Conservation (phyloP, 1,140 invertebrate species). For the Drosophila mayri region DNA sequence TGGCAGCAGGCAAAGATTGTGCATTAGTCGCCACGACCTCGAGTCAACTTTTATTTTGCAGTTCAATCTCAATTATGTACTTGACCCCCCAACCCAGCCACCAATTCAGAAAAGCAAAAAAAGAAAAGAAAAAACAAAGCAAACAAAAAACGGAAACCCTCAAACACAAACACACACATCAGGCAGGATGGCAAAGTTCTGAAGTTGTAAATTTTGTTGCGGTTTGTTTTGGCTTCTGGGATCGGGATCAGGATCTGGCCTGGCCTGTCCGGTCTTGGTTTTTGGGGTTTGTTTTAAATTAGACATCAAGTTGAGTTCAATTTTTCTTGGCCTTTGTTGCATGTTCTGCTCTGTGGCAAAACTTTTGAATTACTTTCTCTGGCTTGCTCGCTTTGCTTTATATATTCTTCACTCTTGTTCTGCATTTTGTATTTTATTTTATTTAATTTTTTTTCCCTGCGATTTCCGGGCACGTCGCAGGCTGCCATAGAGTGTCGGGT, state of each 20-base stretch:
- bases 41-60: slow-evolving; percentile 53
- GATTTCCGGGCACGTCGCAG: slow-evolving; percentile 15
- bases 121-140: background rate
- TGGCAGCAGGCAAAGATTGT: slow-evolving; percentile 41
- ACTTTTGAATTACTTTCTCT: slow-evolving; percentile 72
- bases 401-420: slow-evolving; percentile 10
- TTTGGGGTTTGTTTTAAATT: slow-evolving; percentile 75
- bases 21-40: slow-evolving; percentile 51
- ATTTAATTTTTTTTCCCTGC: background rate
- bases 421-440: slow-evolving; percentile 20
- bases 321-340: slow-evolving; percentile 66
- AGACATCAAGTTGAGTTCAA: slow-evolving; percentile 72
- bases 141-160: slow-evolving; percentile 11
- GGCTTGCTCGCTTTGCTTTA: slow-evolving; percentile 40
- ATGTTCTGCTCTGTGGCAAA: slow-evolving; percentile 64
- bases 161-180: slow-evolving; percentile 24
- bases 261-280: slow-evolving; percentile 28
- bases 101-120: background rate
- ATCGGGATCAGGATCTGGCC: slow-evolving; percentile 39
- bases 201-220: slow-evolving; percentile 78
- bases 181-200: slow-evolving; percentile 51
- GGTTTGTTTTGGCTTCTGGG: slow-evolving; percentile 64
- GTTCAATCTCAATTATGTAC: slow-evolving; percentile 73
- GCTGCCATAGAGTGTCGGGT: slow-evolving; percentile 39
- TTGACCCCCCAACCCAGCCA: slow-evolving; percentile 16